phyloP scores from a whole-genome alignment of 2,888 invertebrate genomes.

The Fragum whitleyi region DNA sequence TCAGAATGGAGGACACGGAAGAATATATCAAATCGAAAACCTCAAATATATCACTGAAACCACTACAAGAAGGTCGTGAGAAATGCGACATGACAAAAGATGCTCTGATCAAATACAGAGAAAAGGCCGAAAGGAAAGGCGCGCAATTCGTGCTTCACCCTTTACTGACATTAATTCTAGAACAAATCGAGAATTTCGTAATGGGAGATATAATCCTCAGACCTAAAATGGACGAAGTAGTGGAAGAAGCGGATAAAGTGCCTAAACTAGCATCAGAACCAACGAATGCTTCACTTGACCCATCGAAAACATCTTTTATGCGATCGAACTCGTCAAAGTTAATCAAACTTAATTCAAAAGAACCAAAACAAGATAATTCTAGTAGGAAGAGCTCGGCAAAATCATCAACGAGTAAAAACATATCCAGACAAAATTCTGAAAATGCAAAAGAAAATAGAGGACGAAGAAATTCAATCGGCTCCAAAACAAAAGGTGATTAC shows the following conservation, averaged over 20 bases:
- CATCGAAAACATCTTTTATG: conserved; percentile 47
- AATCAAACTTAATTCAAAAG: conserved; percentile 24
- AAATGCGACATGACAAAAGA: conserved; percentile 44
- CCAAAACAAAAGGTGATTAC: neutral
- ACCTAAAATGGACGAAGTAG: conserved; percentile 6
- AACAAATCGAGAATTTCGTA: conserved; percentile 49
- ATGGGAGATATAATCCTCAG: conserved; percentile 43
- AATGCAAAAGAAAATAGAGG: neutral
- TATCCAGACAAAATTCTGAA: conserved; percentile 24
- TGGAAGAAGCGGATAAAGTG: conserved; percentile 13
- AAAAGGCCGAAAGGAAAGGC: neutral
- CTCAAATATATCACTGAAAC: conserved; percentile 49
- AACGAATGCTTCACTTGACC: conserved; percentile 24
- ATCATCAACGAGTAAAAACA: neutral
- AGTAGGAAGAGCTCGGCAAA: neutral
- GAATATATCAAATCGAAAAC: conserved; percentile 42
- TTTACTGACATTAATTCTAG: conserved; percentile 39
- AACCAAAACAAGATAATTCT: neutral
- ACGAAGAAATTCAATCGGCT: neutral
- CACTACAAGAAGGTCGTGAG: conserved; percentile 47
- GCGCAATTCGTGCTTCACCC: conserved; percentile 52
- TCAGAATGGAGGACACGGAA: conserved; percentile 54
- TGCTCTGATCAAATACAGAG: conserved; percentile 10
- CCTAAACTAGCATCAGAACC: conserved; percentile 2
- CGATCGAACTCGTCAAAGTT: conserved; percentile 53